Evolutionary conservation across 1,140 invertebrate genomes (phyloP).

Genomic region (Drosophila virilis): DNA sequence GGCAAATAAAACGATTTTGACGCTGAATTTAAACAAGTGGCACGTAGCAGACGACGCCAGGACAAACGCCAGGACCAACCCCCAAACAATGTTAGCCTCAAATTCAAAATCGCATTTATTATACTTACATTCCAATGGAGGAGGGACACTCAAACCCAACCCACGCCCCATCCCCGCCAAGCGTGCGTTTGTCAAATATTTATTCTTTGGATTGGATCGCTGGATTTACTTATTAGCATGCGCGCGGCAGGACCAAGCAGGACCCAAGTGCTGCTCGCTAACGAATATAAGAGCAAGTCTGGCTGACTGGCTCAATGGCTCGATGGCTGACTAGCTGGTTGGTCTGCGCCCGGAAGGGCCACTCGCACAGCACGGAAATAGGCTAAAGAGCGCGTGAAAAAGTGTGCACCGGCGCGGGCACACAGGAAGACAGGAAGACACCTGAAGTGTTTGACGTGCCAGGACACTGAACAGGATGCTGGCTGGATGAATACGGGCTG

Average conservation of each 20-base stretch:
- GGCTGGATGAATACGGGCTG: slow-evolving; percentile 31
- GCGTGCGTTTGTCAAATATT: slow-evolving; percentile 82
- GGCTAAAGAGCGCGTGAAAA: slow-evolving; percentile 77
- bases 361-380: slow-evolving; percentile 62
- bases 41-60: slow-evolving; percentile 57
- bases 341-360: slow-evolving; percentile 36
- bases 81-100: slow-evolving; percentile 47
- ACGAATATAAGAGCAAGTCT: slow-evolving; percentile 53
- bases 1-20: slow-evolving; percentile 84
- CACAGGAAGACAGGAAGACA: slow-evolving; percentile 30
- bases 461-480: slow-evolving; percentile 32
- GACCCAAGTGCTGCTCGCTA: slow-evolving; percentile 34
- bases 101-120: slow-evolving; percentile 82
- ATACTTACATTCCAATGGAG: slow-evolving; percentile 74
- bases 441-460: slow-evolving; percentile 69
- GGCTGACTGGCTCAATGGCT: neutral
- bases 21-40: slow-evolving; percentile 84
- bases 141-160: neutral
- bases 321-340: neutral
- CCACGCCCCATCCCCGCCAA: neutral
- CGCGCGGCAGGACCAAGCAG: slow-evolving; percentile 53
- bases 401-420: slow-evolving; percentile 37
- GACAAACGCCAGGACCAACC: slow-evolving; percentile 29
- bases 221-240: slow-evolving; percentile 83
- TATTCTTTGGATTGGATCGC: slow-evolving; percentile 81